Conservation (phyloP, 2,797 vertebrate genomes). For the Micromesistius poutassou region DNA sequence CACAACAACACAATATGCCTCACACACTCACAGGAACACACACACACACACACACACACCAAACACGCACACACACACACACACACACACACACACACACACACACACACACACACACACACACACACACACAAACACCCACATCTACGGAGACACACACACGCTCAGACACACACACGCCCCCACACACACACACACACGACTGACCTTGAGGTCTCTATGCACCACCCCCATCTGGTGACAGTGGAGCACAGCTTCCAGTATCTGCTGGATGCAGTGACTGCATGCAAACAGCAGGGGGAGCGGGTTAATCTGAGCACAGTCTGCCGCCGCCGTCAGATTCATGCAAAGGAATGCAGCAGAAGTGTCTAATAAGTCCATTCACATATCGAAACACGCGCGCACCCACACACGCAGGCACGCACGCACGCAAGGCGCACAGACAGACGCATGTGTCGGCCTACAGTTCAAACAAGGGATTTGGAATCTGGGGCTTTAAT, state of each 20-base stretch:
- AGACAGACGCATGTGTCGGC: not conserved
- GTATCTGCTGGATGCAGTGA: constrained; percentile 98
- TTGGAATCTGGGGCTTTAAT: constrained; percentile 29
- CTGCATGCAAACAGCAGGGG: constrained; percentile 85
- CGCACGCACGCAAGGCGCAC: constrained; percentile 1
- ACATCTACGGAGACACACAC: not conserved
- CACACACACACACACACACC: not conserved
- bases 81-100: not conserved
- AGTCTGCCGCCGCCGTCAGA: constrained; percentile 41
- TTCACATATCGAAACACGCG: not conserved
- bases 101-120: constrained; percentile 4
- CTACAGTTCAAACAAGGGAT: constrained; percentile 1
- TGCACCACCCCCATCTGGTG: constrained; percentile 97
- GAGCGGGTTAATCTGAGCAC: constrained; percentile 73
- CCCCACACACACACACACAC: not conserved
- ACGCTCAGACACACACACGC: not conserved
- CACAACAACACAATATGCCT: not conserved
- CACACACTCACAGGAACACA: not conserved
- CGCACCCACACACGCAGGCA: not conserved
- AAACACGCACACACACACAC: not conserved
- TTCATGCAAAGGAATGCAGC: constrained; percentile 50
- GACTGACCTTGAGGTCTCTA: constrained; percentile 80
- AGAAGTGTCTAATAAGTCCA: not conserved
- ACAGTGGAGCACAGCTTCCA: constrained; percentile 95
- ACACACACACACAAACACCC: not conserved